Percentiles rank a stretch among this genome's conserved stretches.
Evolutionary conservation across 2,113 vertebrate genomes (phyloP).

Genomic region (Phainopepla nitens): DNA sequence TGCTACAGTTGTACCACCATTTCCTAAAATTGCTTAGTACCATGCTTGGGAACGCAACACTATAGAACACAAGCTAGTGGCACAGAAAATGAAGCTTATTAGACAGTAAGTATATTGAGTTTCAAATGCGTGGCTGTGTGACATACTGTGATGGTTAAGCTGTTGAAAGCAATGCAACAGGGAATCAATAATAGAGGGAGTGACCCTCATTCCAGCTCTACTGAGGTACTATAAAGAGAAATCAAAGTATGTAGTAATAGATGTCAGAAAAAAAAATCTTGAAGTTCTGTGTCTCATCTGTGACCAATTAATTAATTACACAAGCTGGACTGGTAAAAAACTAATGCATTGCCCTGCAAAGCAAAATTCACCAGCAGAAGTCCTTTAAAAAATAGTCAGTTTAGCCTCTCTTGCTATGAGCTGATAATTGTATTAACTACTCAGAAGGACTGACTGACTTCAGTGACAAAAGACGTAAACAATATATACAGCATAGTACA

Average conservation of each 20-base stretch:
- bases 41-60: slow-evolving; percentile 48
- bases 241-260: not conserved
- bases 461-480: not conserved
- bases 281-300: not conserved
- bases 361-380: not conserved
- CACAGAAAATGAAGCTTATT: slow-evolving; percentile 51
- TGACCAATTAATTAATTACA: not conserved
- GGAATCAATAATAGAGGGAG: not conserved
- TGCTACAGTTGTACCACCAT: slow-evolving; percentile 72
- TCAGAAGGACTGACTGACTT: not conserved
- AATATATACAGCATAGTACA: not conserved
- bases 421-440: slow-evolving; percentile 5
- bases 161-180: slow-evolving; percentile 1
- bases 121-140: not conserved
- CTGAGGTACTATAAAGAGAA: not conserved
- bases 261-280: not conserved
- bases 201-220: not conserved
- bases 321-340: not conserved
- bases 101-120: not conserved
- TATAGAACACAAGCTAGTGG: slow-evolving; percentile 19
- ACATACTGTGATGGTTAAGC: not conserved
- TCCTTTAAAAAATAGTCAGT: not conserved
- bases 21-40: slow-evolving; percentile 61
- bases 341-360: not conserved
- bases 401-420: not conserved